These are phyloP conservation scores for Condylostylus longicornis DNA, from an alignment of 1,140 invertebrate species.

Conservation along the genomic window DNA sequence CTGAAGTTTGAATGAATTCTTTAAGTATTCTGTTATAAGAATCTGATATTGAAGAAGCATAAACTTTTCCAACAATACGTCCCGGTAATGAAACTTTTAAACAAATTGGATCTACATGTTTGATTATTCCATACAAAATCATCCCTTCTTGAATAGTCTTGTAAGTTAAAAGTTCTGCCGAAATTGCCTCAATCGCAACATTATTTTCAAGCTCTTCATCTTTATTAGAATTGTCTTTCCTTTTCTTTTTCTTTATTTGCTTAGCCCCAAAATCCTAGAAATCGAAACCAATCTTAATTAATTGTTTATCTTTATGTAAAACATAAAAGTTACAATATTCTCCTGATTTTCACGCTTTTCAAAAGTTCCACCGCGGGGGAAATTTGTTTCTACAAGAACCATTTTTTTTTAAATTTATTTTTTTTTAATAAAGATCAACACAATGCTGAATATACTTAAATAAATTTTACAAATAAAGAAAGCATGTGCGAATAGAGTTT, in stretches of 20 bases:
- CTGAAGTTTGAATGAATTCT: conserved; percentile 20
- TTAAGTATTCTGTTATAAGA: conserved; percentile 34
- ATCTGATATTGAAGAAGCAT: conserved; percentile 34
- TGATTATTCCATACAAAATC: conserved; percentile 27
- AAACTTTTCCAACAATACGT: conserved; percentile 31
- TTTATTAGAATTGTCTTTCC: conserved; percentile 12
- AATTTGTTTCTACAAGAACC: conserved; percentile 21
- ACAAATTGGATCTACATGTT: conserved; percentile 12
- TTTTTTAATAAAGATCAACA: too few relatives aligned
- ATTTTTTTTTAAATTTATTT: conserved; percentile 1
- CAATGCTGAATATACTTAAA: too few relatives aligned
- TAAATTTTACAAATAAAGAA: too few relatives aligned
- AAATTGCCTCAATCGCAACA: conserved; percentile 15
- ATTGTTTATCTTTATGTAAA: background rate
- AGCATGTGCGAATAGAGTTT: too few relatives aligned
- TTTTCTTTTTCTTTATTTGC: conserved; percentile 22
- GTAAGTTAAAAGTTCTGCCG: conserved; percentile 21
- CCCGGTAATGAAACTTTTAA: conserved; percentile 35
- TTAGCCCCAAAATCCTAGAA: conserved; percentile 24
- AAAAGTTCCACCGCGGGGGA: conserved; percentile 25
- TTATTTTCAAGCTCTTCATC: conserved; percentile 3
- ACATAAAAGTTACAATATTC: conserved; percentile 18
- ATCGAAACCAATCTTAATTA: background rate
- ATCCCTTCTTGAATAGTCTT: conserved; percentile 27
- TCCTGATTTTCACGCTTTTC: conserved; percentile 9